A percentile compares a stretch with the other conserved stretches of the same genome.
These are phyloP conservation scores for Campoplex nolae DNA, from an alignment of 2,888 invertebrate species.

Conservation along the genomic window DNA sequence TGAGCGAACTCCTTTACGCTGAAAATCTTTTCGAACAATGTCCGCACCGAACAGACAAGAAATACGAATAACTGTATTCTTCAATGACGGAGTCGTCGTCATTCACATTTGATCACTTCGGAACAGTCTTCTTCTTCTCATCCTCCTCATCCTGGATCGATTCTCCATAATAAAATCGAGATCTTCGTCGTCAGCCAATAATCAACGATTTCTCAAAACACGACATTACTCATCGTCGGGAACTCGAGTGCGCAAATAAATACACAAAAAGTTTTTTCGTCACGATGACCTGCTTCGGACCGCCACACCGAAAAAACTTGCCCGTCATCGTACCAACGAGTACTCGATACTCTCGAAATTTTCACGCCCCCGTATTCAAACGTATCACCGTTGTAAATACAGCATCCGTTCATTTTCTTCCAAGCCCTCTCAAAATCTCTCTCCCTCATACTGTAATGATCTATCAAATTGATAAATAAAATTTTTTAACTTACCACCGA, in stretches of 20 bases:
- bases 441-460: constrained; percentile 45
- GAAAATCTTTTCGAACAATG: constrained; percentile 84
- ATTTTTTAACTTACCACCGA: not conserved
- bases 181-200: not conserved
- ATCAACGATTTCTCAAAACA: not conserved
- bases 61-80: constrained; percentile 89
- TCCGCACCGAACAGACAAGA: constrained; percentile 88
- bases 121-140: not conserved
- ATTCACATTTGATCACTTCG: constrained; percentile 86
- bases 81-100: constrained; percentile 88
- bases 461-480: constrained; percentile 43
- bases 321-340: constrained; percentile 76
- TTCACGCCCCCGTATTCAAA: constrained; percentile 80
- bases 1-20: not conserved
- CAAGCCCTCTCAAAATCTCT: constrained; percentile 80
- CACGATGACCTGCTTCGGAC: constrained; percentile 81
- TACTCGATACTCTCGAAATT: constrained; percentile 79
- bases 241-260: not conserved
- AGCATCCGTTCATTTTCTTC: constrained; percentile 78
- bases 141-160: not conserved
- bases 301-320: constrained; percentile 74
- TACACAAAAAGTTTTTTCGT: not conserved
- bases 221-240: not conserved
- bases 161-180: not conserved
- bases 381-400: constrained; percentile 80